These are phyloP conservation scores for Sylvilagus bachmani DNA, from an alignment of 2,113 vertebrate species.

Conservation along the genomic window DNA sequence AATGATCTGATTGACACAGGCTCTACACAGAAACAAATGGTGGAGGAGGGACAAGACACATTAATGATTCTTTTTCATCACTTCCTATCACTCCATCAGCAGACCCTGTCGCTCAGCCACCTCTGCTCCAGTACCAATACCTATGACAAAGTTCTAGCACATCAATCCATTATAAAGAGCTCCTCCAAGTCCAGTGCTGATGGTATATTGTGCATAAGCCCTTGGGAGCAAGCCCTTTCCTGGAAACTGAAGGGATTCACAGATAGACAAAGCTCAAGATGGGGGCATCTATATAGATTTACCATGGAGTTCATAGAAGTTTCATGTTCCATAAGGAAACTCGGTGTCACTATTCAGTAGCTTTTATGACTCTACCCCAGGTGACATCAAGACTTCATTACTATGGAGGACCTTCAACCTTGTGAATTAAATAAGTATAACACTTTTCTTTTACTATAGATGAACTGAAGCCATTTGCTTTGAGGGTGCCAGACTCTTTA, in stretches of 20 bases:
- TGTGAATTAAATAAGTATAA: slow-evolving; percentile 92
- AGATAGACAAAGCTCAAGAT: slow-evolving; percentile 93
- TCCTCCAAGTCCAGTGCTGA: not conserved
- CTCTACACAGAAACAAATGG: not conserved
- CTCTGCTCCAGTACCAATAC: not conserved
- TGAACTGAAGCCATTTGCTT: slow-evolving; percentile 92
- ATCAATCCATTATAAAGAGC: not conserved
- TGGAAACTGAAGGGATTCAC: slow-evolving; percentile 86
- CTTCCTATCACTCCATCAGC: not conserved
- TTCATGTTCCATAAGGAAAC: slow-evolving; percentile 86
- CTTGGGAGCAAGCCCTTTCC: not conserved
- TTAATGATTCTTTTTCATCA: not conserved
- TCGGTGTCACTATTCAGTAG: slow-evolving; percentile 83
- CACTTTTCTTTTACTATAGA: slow-evolving; percentile 93
- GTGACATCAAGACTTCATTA: slow-evolving; percentile 90
- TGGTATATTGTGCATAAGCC: no score
- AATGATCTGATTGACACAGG: not conserved
- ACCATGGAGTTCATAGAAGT: slow-evolving; percentile 90
- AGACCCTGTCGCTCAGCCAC: not conserved
- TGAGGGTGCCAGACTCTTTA: slow-evolving; percentile 92
- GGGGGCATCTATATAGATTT: slow-evolving; percentile 90
- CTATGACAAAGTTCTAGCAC: not conserved
- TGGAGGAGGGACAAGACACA: not conserved
- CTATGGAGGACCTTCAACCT: slow-evolving; percentile 91
- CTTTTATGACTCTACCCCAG: slow-evolving; percentile 88